These are phyloP conservation scores for Saxidomus purpurata DNA, from an alignment of 1,140 invertebrate species.

Conservation along the genomic window DNA sequence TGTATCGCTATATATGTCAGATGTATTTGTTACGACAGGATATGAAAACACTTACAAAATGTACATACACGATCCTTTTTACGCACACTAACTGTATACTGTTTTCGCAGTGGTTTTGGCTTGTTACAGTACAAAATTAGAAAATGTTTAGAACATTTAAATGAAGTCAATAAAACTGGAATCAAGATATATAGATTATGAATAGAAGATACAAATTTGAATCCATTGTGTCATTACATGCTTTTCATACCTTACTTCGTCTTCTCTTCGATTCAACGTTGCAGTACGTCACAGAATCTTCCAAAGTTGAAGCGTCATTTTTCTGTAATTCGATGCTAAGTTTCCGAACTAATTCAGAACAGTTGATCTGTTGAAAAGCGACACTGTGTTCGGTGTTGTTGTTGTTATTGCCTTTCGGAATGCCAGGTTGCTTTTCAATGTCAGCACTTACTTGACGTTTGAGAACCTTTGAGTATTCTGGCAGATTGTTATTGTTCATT, in stretches of 20 bases:
- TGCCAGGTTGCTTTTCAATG: background rate
- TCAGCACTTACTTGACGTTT: background rate
- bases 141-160: too few species aligned
- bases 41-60: too few species aligned
- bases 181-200: too few species aligned
- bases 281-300: background rate
- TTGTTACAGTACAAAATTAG: too few species aligned
- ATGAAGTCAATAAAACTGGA: too few species aligned
- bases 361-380: background rate
- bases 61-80: too few species aligned
- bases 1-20: too few species aligned
- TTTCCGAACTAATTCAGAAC: background rate
- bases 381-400: background rate
- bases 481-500: background rate
- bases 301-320: background rate
- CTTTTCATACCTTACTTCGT: background rate
- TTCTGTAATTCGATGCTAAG: background rate
- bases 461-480: background rate
- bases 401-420: background rate
- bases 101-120: too few species aligned
- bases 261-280: background rate
- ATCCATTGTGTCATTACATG: too few species aligned
- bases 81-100: too few species aligned
- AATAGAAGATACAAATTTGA: too few species aligned
- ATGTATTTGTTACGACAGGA: too few species aligned